Percentiles rank a stretch among this genome's conserved stretches.
Conservation (phyloP, 2,113 vertebrate genomes). For the Psammodynastes pulverulentus region DNA sequence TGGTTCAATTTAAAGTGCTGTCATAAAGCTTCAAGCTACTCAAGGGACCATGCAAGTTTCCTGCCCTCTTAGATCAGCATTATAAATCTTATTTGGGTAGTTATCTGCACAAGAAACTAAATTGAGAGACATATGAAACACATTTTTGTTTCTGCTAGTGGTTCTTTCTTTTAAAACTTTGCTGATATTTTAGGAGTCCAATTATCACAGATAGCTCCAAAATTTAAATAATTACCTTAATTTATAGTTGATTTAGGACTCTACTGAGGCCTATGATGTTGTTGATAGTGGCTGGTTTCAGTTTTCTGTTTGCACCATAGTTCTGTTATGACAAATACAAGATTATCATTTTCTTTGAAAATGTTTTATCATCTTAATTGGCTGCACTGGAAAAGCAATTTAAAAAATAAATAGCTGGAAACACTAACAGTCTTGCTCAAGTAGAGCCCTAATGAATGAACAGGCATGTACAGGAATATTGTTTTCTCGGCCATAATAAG, state of each 20-base stretch:
- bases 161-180: neutral
- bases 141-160: neutral
- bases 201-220: neutral
- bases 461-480: neutral
- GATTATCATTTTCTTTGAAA: neutral
- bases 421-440: neutral
- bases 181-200: neutral
- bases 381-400: neutral
- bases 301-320: neutral
- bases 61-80: neutral
- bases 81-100: neutral
- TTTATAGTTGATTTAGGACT: neutral
- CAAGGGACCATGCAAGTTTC: neutral
- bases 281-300: neutral
- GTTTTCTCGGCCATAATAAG: neutral
- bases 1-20: neutral
- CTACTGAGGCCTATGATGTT: neutral
- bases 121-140: neutral
- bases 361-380: neutral
- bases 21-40: neutral
- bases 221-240: neutral
- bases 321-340: neutral
- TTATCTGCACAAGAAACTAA: neutral
- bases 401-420: neutral
- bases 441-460: neutral